These are phyloP conservation scores for Ophioderma brevispina DNA, from an alignment of 35 echinoderm and acorn worm species.

Conservation along the genomic window DNA sequence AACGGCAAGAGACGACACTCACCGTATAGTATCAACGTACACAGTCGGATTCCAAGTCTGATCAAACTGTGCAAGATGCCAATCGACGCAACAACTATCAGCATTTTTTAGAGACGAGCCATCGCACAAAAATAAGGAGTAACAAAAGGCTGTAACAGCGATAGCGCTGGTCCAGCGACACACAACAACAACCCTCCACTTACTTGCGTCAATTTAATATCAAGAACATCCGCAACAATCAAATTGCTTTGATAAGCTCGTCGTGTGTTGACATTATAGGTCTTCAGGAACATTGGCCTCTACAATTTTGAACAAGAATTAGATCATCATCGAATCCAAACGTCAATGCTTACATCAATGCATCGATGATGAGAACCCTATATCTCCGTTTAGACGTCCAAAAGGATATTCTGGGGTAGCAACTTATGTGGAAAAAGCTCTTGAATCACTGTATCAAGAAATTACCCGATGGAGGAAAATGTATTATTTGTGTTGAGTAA, in stretches of 20 bases:
- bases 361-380: not conserved
- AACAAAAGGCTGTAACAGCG: not conserved
- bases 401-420: not conserved
- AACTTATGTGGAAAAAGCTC: not conserved
- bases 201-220: not conserved
- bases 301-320: not conserved
- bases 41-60: no score
- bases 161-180: not conserved
- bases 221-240: not conserved
- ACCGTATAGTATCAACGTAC: no score
- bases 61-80: not conserved
- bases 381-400: not conserved
- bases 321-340: not conserved
- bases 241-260: not conserved
- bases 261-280: not conserved
- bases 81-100: not conserved
- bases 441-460: not conserved
- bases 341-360: not conserved
- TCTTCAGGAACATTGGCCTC: not conserved
- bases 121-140: not conserved
- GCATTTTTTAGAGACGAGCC: not conserved
- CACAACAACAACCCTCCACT: not conserved
- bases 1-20: no score
- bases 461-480: not conserved
- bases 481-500: not conserved